Evolutionary conservation across 2,888 invertebrate species (phyloP).

Genomic region (Cerastis leucographa): DNA sequence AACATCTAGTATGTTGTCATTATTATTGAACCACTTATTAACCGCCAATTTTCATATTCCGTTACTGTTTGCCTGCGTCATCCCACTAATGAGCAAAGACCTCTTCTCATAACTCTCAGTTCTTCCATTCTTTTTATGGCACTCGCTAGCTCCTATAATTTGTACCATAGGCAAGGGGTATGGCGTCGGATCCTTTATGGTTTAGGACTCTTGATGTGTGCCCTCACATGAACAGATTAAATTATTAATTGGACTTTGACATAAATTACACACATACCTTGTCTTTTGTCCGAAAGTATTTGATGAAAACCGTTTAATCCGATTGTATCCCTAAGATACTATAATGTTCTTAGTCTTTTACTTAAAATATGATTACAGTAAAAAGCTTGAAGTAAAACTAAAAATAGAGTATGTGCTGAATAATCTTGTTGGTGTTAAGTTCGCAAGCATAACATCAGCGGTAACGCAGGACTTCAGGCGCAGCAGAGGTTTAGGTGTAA

Average conservation of each 20-base stretch:
- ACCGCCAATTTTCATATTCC: not conserved
- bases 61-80: not conserved
- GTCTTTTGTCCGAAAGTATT: not conserved
- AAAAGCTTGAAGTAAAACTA: not conserved
- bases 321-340: too few relatives aligned
- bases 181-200: constrained; percentile 20
- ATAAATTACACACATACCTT: constrained; percentile 12
- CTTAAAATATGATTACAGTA: not conserved
- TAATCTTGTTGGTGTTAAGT: too few relatives aligned
- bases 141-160: constrained; percentile 8
- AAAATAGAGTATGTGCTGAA: not conserved
- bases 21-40: not conserved
- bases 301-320: not conserved
- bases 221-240: constrained; percentile 30
- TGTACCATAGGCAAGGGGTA: not conserved
- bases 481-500: not conserved
- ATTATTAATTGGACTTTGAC: constrained; percentile 34
- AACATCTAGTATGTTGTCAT: not conserved
- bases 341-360: not conserved
- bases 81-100: not conserved
- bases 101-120: not conserved
- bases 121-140: not conserved
- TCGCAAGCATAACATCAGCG: too few relatives aligned
- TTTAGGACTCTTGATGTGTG: constrained; percentile 22
- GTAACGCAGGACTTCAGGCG: not conserved